Conservation (phyloP, 2,797 vertebrate species). For the Nyctibius grandis region DNA sequence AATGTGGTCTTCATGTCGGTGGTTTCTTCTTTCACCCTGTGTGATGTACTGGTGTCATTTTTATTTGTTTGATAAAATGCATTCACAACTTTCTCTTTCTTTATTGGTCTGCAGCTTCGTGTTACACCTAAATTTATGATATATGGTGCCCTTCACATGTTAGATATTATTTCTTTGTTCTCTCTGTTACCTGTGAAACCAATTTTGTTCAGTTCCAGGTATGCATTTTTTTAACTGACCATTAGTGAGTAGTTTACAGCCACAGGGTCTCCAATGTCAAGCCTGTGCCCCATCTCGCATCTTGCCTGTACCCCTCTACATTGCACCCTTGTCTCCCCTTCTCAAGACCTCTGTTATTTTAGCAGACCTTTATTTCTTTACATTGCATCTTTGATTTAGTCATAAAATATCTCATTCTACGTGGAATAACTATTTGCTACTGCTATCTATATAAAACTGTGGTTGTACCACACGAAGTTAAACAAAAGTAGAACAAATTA, state of each 20-base stretch:
- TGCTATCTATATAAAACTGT: background rate
- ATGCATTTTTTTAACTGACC: background rate
- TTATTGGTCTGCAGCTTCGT: background rate
- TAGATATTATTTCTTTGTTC: background rate
- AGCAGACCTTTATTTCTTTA: background rate
- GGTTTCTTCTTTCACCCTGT: background rate
- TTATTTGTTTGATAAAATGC: background rate
- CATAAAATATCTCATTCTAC: background rate
- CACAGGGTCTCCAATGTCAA: background rate
- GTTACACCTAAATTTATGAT: background rate
- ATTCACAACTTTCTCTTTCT: background rate
- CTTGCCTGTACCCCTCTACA: background rate
- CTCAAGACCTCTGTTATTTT: background rate
- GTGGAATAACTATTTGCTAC: background rate
- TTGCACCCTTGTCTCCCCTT: background rate
- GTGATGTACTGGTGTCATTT: background rate
- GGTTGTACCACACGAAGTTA: background rate
- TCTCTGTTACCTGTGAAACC: background rate
- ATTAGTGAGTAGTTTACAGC: background rate
- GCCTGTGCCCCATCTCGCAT: background rate
- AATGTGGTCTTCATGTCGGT: background rate
- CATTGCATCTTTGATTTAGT: background rate
- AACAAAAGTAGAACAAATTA: background rate
- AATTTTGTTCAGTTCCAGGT: background rate
- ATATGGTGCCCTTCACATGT: background rate